phyloP scores from a whole-genome alignment of 2,797 vertebrate species.

The Atherinosoma microstoma region DNA sequence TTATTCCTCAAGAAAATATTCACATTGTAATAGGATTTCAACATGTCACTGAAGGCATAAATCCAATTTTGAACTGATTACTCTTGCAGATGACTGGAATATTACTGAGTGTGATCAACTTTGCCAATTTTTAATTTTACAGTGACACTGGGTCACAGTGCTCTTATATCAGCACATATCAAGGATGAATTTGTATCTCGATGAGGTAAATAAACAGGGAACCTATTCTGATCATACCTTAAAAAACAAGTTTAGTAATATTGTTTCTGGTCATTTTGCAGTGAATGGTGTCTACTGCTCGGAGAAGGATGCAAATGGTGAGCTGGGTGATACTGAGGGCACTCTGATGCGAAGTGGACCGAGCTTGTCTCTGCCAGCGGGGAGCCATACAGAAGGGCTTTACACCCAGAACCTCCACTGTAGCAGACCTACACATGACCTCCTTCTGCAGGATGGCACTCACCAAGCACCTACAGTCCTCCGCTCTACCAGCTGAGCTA shows the following conservation, averaged over 20 bases:
- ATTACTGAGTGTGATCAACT: slow-evolving; percentile 27
- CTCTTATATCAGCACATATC: background rate
- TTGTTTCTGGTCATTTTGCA: slow-evolving; percentile 60
- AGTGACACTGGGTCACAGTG: slow-evolving; percentile 19
- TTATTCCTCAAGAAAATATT: slow-evolving; percentile 60
- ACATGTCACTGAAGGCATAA: slow-evolving; percentile 59
- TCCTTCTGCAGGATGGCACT: slow-evolving; percentile 80
- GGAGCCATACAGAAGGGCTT: slow-evolving; percentile 80
- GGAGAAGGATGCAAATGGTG: slow-evolving; percentile 86
- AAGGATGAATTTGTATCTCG: background rate
- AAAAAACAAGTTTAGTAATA: background rate
- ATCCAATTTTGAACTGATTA: slow-evolving; percentile 48
- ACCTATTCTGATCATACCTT: background rate
- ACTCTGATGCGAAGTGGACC: slow-evolving; percentile 86
- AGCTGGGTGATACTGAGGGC: slow-evolving; percentile 83
- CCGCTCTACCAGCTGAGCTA: too few relatives aligned
- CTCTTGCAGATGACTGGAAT: slow-evolving; percentile 44
- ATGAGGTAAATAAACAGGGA: background rate
- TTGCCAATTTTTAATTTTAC: slow-evolving; percentile 25
- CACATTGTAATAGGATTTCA: slow-evolving; percentile 70
- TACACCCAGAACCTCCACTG: slow-evolving; percentile 83
- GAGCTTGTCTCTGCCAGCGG: slow-evolving; percentile 82
- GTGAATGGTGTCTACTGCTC: slow-evolving; percentile 87
- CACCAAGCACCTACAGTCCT: too few relatives aligned
- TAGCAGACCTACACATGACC: slow-evolving; percentile 83